phyloP scores from a whole-genome alignment of 2,888 invertebrate species.

The Neocrepidodera transversa region DNA sequence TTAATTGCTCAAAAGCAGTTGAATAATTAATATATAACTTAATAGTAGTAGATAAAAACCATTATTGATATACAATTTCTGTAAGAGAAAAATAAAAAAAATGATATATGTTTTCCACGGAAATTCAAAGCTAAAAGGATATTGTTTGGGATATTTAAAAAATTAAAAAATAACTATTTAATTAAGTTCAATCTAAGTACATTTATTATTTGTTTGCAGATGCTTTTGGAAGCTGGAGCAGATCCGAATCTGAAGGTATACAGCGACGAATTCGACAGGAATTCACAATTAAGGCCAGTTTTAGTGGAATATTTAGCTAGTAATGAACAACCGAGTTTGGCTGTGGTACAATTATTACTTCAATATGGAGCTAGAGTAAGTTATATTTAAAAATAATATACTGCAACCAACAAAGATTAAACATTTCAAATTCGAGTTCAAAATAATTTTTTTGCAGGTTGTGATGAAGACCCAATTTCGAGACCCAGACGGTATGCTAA shows the following conservation, averaged over 20 bases:
- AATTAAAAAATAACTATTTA: no score
- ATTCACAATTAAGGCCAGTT: constrained; percentile 73
- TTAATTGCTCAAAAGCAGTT: no score
- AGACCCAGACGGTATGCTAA: constrained; percentile 83
- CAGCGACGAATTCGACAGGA: constrained; percentile 75
- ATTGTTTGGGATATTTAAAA: no score
- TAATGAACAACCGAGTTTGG: constrained; percentile 71
- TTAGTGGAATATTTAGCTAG: constrained; percentile 84
- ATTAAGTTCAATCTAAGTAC: no score
- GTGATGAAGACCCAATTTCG: constrained; percentile 85
- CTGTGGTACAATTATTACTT: constrained; percentile 73
- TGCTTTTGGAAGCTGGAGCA: constrained; percentile 75
- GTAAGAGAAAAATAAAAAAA: no score
- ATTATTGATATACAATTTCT: no score
- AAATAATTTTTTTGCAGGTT: constrained; percentile 61
- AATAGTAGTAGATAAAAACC: no score
- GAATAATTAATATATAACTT: no score
- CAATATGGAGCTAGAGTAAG: constrained; percentile 77
- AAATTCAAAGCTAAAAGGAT: no score
- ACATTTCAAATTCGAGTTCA: background rate
- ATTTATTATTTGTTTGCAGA: constrained; percentile 56
- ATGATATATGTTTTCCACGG: no score
- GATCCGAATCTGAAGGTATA: constrained; percentile 79
- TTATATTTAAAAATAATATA: no score
- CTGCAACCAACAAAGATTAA: background rate